Evolutionary conservation across 2,113 vertebrate genomes (phyloP).

Genomic region (Bagarius yarrelli): DNA sequence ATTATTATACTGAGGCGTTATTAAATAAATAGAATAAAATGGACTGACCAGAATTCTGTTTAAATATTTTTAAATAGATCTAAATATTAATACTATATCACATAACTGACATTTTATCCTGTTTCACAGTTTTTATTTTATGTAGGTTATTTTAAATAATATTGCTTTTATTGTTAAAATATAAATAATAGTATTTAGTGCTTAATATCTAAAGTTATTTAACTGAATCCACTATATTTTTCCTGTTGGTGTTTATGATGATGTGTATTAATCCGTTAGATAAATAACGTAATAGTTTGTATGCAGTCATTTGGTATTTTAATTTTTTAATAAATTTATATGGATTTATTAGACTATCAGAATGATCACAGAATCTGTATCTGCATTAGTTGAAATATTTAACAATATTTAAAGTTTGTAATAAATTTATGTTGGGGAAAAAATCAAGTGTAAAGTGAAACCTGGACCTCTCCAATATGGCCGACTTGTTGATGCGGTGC

Average conservation of each 20-base stretch:
- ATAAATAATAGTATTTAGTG: not conserved
- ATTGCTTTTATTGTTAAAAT: too few species aligned
- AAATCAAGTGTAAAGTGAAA: not conserved
- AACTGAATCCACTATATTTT: not conserved
- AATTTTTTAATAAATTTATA: not conserved
- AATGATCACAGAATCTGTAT: not conserved
- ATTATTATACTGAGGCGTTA: not conserved
- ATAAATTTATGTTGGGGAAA: not conserved
- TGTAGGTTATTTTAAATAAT: too few species aligned
- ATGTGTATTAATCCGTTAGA: not conserved
- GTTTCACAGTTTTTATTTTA: too few species aligned
- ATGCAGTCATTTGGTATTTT: not conserved
- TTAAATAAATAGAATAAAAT: not conserved
- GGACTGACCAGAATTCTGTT: not conserved
- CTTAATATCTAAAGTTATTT: not conserved
- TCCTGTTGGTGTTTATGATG: not conserved
- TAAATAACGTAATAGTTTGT: not conserved
- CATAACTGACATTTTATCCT: too few species aligned
- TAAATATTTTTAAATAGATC: not conserved
- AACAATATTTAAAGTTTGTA: not conserved
- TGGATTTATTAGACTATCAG: not conserved
- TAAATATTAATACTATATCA: not conserved
- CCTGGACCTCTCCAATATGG: slow-evolving; percentile 16
- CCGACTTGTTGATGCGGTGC: not conserved
- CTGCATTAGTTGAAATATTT: not conserved